phyloP scores from a whole-genome alignment of 1,140 invertebrate genomes.

The Delia radicum region DNA sequence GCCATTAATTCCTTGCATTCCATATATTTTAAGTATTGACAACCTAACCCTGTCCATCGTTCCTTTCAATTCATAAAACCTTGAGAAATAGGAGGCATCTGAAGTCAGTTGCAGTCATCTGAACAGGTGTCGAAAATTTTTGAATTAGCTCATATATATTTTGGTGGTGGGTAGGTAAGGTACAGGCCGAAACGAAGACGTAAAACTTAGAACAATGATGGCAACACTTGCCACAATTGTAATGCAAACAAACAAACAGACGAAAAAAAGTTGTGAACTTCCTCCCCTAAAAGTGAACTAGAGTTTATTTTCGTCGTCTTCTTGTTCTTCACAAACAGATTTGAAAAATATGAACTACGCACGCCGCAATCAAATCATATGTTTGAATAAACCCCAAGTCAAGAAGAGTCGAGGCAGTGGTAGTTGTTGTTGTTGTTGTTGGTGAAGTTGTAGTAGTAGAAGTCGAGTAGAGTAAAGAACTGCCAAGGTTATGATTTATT shows the following conservation, averaged over 20 bases:
- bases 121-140: no score
- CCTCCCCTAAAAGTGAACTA: background rate
- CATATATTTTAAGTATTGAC: no score
- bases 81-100: no score
- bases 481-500: slow-evolving; percentile 56
- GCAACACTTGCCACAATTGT: slow-evolving; percentile 17
- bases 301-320: background rate
- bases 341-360: slow-evolving; percentile 36
- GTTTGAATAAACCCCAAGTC: slow-evolving; percentile 5
- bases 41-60: no score
- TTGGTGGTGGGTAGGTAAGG: background rate
- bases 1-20: no score
- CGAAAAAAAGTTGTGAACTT: background rate
- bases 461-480: slow-evolving; percentile 16
- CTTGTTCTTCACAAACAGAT: background rate
- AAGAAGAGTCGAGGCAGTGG: background rate
- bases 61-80: no score
- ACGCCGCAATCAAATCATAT: slow-evolving; percentile 48
- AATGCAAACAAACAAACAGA: background rate
- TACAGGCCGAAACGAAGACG: background rate
- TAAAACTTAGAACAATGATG: background rate
- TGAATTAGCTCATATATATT: background rate
- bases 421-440: background rate
- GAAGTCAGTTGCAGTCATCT: no score
- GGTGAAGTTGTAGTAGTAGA: background rate